Base-by-base conservation (phyloP, 92 coral and sea anemone species). In the Porites lobata region DNA sequence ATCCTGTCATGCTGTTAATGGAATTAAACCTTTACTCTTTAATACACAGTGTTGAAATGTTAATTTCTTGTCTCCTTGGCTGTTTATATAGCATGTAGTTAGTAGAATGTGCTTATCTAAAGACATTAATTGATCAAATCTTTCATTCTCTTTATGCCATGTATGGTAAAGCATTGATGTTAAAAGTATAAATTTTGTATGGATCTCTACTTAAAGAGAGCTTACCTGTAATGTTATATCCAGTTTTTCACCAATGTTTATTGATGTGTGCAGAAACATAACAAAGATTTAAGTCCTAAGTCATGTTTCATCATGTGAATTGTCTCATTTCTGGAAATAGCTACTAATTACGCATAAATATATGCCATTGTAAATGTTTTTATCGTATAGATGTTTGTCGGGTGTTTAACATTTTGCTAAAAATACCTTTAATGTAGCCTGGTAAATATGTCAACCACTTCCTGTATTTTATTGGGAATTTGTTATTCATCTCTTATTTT, bases 191-290 rank as follows among this genome's bases (percentile, higher is more conserved):
- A 38, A 38, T 38, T 38, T 38, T 38, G 47, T 38, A 4, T 38
- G 47, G 47, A 38, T 38, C 47, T 38, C 47, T 38, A 38, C 47
- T 38, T 38, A 38, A 38, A 38, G 47, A 38, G 47, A 38, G 47
- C 47, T n/a, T 73, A 70, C 20, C 26, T 70, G 86, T 71, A 56
- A 59, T 72, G 50, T 82, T 82, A 32, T 58, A 70, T 38, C 78
- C 13, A 52, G 12, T 38, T 18, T 57, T 17, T 15, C 50, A 6
- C 22, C 17, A 62, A 17, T 72, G 38, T 53, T 10, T 53, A 43
- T 75, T 75, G 78, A 38, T 38, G 47, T 38, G 53, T 13, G 1
- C 17, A 75, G 19, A 57, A 54, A 69, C 59, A 56, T 82, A 29
- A n/a, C 32, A 29, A 57, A 69, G 21, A 19, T 24, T 10, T 21